Evolutionary conservation across 2,113 vertebrate species (phyloP).

Genomic region (Ailuropoda melanoleuca): DNA sequence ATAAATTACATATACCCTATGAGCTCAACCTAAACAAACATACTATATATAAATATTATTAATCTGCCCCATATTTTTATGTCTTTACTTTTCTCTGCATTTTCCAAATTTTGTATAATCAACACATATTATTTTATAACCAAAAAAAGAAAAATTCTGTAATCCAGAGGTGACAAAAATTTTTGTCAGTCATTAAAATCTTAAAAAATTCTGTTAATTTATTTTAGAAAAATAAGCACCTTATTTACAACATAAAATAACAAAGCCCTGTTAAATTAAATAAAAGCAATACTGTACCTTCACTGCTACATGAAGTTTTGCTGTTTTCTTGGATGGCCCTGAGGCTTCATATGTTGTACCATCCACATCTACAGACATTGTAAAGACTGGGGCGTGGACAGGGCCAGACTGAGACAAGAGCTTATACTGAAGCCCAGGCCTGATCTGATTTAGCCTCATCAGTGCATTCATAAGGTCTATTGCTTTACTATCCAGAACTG

Average conservation of each 20-base stretch:
- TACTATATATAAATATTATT: slow-evolving; percentile 23
- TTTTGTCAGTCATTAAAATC: slow-evolving; percentile 2
- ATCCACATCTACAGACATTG: slow-evolving; percentile 98
- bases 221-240: not conserved
- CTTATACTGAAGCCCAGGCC: slow-evolving; percentile 98
- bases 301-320: slow-evolving; percentile 98
- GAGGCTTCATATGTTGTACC: slow-evolving; percentile 96
- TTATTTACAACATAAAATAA: slow-evolving; percentile 33
- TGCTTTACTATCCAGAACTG: slow-evolving; percentile 99
- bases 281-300: slow-evolving; percentile 88
- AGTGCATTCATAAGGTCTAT: slow-evolving; percentile 99
- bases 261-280: not conserved
- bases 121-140: not conserved
- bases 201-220: not conserved
- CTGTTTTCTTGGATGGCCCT: slow-evolving; percentile 98
- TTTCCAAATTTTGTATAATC: slow-evolving; percentile 24
- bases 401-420: slow-evolving; percentile 98
- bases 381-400: slow-evolving; percentile 98
- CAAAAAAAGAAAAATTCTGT: not conserved
- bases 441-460: slow-evolving; percentile 99
- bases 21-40: not conserved
- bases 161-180: not conserved
- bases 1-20: not conserved
- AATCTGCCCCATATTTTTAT: not conserved
- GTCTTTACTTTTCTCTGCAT: not conserved